A percentile compares a stretch with the other conserved stretches of the same genome.
phyloP scores from a whole-genome alignment of 2,113 vertebrate genomes.

The Montifringilla adamsi region DNA sequence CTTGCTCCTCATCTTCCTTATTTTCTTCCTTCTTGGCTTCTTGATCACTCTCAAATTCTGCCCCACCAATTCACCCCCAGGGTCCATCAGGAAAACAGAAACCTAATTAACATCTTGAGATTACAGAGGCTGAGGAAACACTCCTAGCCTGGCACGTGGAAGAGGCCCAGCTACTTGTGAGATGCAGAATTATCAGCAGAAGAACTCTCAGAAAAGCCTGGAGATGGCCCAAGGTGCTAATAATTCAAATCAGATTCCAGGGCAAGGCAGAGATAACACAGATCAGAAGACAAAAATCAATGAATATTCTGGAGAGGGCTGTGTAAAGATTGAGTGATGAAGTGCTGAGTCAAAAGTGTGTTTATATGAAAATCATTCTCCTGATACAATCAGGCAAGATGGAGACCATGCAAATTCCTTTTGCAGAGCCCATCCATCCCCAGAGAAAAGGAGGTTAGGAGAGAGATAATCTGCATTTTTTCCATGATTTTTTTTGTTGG shows the following conservation, averaged over 20 bases:
- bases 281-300: constrained; percentile 27
- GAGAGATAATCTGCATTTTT: neutral
- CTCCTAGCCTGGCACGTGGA: neutral
- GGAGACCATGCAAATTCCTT: constrained; percentile 9
- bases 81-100: neutral
- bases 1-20: neutral
- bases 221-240: neutral
- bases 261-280: neutral
- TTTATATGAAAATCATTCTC: constrained; percentile 30
- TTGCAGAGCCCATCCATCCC: neutral
- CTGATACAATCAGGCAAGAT: neutral
- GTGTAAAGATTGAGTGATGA: neutral
- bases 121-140: neutral
- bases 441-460: neutral
- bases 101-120: neutral
- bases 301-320: constrained; percentile 1
- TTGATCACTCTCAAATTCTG: neutral
- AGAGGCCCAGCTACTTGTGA: neutral
- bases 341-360: constrained; percentile 9
- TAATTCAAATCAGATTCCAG: neutral
- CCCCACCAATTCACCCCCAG: neutral
- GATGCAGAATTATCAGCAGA: neutral
- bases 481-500: fast-evolving
- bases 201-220: neutral
- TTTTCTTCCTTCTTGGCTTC: neutral